Percentiles rank a stretch among this genome's conserved stretches.
Conservation (phyloP, 2,797 vertebrate genomes). For the Mormyrus hasselquistii region DNA sequence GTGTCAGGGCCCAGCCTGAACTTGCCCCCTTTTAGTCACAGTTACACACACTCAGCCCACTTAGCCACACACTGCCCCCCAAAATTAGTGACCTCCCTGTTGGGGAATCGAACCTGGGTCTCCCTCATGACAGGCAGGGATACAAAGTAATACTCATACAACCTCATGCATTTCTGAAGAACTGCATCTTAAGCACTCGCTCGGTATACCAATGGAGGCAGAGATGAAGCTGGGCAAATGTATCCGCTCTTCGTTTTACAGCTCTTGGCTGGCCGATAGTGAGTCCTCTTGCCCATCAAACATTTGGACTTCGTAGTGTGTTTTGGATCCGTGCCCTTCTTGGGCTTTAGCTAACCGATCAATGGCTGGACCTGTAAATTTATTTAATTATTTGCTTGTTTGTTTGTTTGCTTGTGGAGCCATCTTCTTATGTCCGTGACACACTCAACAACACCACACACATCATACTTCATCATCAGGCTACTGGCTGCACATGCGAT, state of each 20-base stretch:
- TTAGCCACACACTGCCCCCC: background rate
- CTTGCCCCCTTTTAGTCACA: background rate
- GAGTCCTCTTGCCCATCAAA: background rate
- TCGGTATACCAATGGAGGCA: background rate
- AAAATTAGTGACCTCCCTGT: background rate
- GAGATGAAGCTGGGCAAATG: background rate
- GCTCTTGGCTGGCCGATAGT: background rate
- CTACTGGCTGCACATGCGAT: background rate
- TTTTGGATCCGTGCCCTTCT: background rate
- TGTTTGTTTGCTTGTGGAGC: background rate
- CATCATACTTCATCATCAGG: background rate
- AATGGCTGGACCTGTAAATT: background rate
- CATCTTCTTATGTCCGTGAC: background rate
- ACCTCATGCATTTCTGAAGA: background rate
- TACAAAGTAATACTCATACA: background rate
- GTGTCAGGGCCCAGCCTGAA: background rate
- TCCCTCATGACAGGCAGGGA: background rate
- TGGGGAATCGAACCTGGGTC: background rate
- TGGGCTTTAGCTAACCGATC: background rate
- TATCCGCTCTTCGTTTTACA: background rate
- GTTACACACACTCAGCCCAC: background rate
- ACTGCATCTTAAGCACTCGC: background rate
- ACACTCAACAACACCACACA: background rate
- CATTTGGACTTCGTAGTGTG: background rate
- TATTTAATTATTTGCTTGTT: background rate